Percentiles rank a stretch among this genome's conserved stretches.
Evolutionary conservation across 2,888 invertebrate species (phyloP).

Genomic region (Congeria kusceri): DNA sequence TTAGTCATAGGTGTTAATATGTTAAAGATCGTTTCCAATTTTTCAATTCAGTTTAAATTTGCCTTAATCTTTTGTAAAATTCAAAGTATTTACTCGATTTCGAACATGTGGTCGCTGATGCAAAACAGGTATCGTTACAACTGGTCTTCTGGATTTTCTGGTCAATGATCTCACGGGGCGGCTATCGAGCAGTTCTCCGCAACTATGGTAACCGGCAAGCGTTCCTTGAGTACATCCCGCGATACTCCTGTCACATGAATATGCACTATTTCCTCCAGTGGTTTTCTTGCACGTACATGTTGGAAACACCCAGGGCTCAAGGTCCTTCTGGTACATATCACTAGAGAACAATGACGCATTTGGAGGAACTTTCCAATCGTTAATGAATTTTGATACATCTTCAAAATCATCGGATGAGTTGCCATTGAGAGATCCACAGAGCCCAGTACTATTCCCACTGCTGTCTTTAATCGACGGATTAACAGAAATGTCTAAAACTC

Average conservation of each 20-base stretch:
- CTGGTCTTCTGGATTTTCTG: neutral
- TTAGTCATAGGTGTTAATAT: no score
- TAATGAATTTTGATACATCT: neutral
- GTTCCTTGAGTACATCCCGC: slow-evolving; percentile 17
- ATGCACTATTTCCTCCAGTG: neutral
- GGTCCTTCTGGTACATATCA: slow-evolving; percentile 1
- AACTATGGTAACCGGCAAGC: slow-evolving; percentile 22
- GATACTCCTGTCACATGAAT: slow-evolving; percentile 19
- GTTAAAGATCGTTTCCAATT: no score
- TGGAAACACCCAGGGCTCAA: slow-evolving; percentile 25
- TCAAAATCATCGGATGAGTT: slow-evolving; percentile 18
- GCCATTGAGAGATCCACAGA: slow-evolving; percentile 27
- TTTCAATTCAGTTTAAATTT: no score
- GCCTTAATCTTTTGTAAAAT: no score
- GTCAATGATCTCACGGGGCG: slow-evolving; percentile 11
- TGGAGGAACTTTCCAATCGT: neutral
- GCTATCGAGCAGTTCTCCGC: slow-evolving; percentile 9
- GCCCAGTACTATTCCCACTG: slow-evolving; percentile 21
- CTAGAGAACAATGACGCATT: slow-evolving; percentile 12
- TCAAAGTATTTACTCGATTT: no score
- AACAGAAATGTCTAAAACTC: slow-evolving; percentile 24
- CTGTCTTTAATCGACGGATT: slow-evolving; percentile 23
- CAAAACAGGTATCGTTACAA: neutral
- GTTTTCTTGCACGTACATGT: slow-evolving; percentile 7
- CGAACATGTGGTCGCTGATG: no score